phyloP scores from a whole-genome alignment of 1,140 invertebrate genomes.

The Eupristina koningsbergeri region DNA sequence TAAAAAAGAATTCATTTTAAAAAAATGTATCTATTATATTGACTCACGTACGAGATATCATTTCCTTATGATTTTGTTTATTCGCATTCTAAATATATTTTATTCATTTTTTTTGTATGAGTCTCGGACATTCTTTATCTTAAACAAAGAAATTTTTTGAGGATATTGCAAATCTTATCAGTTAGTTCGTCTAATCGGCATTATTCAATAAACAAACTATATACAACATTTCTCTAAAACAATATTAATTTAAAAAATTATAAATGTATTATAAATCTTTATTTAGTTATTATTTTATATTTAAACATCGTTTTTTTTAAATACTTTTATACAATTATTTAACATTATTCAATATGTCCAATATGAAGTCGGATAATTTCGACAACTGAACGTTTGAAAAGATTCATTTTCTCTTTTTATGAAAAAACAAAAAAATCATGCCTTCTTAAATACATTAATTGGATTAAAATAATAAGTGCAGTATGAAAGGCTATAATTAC shows the following conservation, averaged over 20 bases:
- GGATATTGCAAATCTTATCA: neutral
- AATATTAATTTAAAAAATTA: neutral
- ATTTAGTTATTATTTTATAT: too few species aligned
- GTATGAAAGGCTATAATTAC: neutral
- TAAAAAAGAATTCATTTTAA: neutral
- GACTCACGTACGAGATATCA: neutral
- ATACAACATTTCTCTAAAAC: neutral
- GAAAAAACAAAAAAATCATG: neutral
- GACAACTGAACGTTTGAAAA: too few species aligned
- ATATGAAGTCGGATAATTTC: too few species aligned
- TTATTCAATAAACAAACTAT: neutral
- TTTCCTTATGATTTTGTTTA: neutral
- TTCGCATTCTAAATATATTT: neutral
- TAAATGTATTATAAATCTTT: too few species aligned
- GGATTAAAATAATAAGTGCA: neutral
- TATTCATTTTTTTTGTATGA: neutral
- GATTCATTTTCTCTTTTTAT: too few species aligned
- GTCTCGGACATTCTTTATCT: neutral
- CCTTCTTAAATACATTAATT: neutral
- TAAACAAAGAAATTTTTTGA: neutral
- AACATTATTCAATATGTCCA: too few species aligned
- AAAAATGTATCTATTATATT: slow-evolving; percentile 1
- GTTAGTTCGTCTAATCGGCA: neutral
- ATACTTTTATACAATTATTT: too few species aligned
- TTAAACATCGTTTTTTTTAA: too few species aligned